Conservation (phyloP, 2,113 vertebrate species). For the Elachura formosa region DNA sequence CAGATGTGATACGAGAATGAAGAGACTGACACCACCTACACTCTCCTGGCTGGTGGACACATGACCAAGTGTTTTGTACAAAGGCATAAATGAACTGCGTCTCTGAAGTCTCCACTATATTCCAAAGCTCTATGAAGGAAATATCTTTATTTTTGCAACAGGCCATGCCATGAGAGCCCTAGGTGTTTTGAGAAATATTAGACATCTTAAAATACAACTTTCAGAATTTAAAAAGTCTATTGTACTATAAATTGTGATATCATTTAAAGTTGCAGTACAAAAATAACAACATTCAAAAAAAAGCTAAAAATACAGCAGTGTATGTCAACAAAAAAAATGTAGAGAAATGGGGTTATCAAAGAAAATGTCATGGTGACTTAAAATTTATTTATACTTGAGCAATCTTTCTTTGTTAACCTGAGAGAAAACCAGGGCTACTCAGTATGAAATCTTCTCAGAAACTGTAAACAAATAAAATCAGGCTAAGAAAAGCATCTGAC, state of each 20-base stretch:
- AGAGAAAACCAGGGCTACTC: neutral
- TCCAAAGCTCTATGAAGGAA: neutral
- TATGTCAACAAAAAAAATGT: neutral
- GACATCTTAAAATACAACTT: neutral
- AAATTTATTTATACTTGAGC: neutral
- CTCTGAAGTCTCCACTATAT: neutral
- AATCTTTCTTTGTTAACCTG: neutral
- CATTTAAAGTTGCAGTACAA: neutral
- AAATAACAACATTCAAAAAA: neutral
- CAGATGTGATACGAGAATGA: fast-evolving
- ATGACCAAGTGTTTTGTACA: neutral
- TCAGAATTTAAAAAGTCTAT: neutral
- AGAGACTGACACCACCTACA: neutral
- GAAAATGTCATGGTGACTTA: neutral
- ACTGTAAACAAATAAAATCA: neutral
- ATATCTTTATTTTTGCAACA: neutral
- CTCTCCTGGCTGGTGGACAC: neutral
- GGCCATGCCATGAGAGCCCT: neutral
- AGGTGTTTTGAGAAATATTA: neutral
- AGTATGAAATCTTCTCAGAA: neutral
- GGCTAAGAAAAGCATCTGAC: neutral
- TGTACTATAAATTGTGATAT: neutral
- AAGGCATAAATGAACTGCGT: neutral
- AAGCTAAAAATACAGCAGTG: neutral
- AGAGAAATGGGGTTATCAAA: neutral